Evolutionary conservation across 2,113 vertebrate genomes (phyloP).

Genomic region (Rhegmatorhina hoffmannsi): DNA sequence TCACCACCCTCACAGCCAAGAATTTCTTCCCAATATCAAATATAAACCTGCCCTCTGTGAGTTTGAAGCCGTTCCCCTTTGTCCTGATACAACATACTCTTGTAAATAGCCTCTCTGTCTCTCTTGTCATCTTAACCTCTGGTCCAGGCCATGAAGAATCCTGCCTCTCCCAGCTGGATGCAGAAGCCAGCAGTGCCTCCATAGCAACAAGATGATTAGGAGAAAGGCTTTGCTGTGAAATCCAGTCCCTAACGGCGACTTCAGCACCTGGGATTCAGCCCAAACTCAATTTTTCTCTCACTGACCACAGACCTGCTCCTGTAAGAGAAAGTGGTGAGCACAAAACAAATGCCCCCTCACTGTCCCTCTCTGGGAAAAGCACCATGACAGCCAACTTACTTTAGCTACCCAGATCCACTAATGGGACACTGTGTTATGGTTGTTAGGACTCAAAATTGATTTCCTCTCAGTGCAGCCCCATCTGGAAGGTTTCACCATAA

Average conservation of each 20-base stretch:
- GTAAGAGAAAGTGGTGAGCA: neutral
- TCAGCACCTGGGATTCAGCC: neutral
- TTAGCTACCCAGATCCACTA: neutral
- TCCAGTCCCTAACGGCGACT: neutral
- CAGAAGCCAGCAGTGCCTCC: slow-evolving; percentile 34
- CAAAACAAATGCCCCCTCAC: neutral
- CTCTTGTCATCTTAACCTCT: neutral
- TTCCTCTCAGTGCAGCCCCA: slow-evolving; percentile 16
- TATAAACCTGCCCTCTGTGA: neutral
- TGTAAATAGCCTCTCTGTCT: neutral
- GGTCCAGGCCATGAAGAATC: neutral
- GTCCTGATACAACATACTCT: neutral
- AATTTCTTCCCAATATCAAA: neutral
- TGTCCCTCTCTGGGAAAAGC: neutral
- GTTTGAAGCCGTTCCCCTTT: neutral
- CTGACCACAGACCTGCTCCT: neutral
- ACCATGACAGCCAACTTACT: neutral
- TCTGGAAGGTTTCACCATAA: slow-evolving; percentile 48
- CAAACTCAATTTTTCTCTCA: neutral
- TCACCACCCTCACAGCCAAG: neutral
- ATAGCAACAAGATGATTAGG: slow-evolving; percentile 47
- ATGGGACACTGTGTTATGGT: neutral
- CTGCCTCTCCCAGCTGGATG: neutral
- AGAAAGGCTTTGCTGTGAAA: neutral
- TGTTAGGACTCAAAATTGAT: slow-evolving; percentile 33